Base-by-base conservation (phyloP, 1,140 invertebrate species). In the Anthonomus grandis region DNA sequence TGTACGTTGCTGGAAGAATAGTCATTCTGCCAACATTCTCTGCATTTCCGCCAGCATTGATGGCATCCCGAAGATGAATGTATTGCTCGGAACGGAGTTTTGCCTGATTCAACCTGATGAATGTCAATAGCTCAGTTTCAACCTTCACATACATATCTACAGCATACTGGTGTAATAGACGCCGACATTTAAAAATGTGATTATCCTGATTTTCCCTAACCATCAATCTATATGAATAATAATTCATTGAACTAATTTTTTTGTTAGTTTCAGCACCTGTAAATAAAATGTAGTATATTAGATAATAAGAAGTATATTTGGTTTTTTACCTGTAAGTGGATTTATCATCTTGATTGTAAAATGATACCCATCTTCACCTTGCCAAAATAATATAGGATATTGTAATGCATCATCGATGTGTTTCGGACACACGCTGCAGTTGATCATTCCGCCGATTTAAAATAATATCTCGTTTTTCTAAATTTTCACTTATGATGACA, bases 71-170 rank as follows among this genome's bases (percentile, higher is more conserved):
- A 9, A 73, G 55, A 51, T 70, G 57, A 24, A 62, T 59, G 22
- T 62, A 55, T 18, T 62, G 44, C 38, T 62, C 57, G 53, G 60
- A n/a, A n/a, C 72, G 68, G 69, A 77, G 69, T 73, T 75, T 62
- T 72, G 27, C 62, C 66, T 80, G 76, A 61, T 79, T 74, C 19
- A 68, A 63, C 27, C 67, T 39, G 31, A 76, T 73, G 54, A 64
- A 79, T 57, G 67, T 50, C n/a, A 78, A 62, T 39, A 72, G 55
- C 60, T 76, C 71, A 2, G 62, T 73, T 70, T 79, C 77, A 23
- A 79, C 68, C 71, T 78, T 78, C 2, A 69, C 68, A 66, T 74
- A 79, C 69, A 77, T 75, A 64, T 80, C 75, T 37, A 76, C 76
- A 39, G 68, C 50, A 62, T 63, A 76, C 61, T 76, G 69, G 53